Conservation (phyloP, 2,888 invertebrate genomes). For the Orthosia incerta region DNA sequence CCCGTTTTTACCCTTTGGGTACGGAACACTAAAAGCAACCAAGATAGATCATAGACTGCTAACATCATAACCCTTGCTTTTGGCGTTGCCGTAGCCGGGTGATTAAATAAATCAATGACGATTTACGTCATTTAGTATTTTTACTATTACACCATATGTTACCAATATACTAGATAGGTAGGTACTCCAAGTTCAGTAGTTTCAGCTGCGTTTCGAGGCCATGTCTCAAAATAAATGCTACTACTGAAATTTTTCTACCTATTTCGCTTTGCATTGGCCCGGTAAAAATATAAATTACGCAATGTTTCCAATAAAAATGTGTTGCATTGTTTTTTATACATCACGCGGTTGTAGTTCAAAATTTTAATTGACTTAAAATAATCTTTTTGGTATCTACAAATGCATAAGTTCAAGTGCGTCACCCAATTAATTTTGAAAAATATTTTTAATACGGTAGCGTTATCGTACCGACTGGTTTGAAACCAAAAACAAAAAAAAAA, state of each 20-base stretch:
- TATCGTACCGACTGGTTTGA: background rate
- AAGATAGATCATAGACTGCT: too few relatives aligned
- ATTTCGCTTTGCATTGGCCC: slow-evolving; percentile 43
- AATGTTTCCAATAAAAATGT: background rate
- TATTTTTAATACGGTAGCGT: background rate
- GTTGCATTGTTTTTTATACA: background rate
- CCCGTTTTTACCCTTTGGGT: too few relatives aligned
- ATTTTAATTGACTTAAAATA: background rate
- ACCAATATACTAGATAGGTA: background rate
- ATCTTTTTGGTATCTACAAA: background rate
- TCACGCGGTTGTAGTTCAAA: background rate
- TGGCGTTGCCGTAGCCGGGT: background rate
- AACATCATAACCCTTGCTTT: too few relatives aligned
- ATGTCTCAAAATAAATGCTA: slow-evolving; percentile 30
- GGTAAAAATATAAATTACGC: slow-evolving; percentile 22
- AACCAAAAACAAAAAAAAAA: background rate
- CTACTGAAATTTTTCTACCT: slow-evolving; percentile 12
- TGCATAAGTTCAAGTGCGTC: background rate
- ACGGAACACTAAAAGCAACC: too few relatives aligned
- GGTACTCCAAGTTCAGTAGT: background rate
- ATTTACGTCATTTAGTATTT: background rate
- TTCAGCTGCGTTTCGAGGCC: slow-evolving; percentile 21
- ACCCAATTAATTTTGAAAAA: too few relatives aligned
- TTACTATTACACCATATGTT: background rate
- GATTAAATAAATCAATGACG: background rate